Evolutionary conservation across 2,797 vertebrate species (phyloP).

Genomic region (Neosilurus mollespiculum): DNA sequence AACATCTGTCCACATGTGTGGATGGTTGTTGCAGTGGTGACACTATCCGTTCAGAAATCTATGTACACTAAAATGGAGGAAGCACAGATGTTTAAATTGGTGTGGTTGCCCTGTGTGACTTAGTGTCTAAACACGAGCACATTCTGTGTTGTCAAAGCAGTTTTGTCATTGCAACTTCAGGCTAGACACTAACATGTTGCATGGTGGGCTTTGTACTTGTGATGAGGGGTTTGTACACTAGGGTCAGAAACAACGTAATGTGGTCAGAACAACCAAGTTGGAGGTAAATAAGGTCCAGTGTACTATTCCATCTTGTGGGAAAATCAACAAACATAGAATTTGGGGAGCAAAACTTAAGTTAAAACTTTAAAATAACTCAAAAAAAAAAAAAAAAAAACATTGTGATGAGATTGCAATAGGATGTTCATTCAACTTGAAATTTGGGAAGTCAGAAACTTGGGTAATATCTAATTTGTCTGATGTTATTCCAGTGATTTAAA

Average conservation of each 20-base stretch:
- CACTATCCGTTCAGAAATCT: neutral
- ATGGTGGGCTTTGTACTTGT: neutral
- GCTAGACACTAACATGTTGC: neutral
- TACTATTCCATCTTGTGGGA: neutral
- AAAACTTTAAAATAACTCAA: too few species aligned
- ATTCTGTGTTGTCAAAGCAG: constrained; percentile 1
- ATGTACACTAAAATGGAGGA: neutral
- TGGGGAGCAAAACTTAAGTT: neutral
- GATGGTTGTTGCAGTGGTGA: neutral
- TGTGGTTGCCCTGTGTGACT: neutral
- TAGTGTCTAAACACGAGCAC: neutral
- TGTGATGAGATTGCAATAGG: too few species aligned
- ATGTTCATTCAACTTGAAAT: too few species aligned
- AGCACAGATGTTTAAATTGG: neutral
- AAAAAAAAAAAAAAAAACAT: too few species aligned
- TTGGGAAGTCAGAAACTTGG: too few species aligned
- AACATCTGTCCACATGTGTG: neutral
- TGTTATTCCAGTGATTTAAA: too few species aligned
- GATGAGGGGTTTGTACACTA: neutral
- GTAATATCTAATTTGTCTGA: too few species aligned
- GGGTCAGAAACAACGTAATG: neutral
- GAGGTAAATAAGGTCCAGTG: neutral
- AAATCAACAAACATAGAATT: neutral
- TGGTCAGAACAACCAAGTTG: neutral
- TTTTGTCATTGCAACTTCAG: neutral